Evolutionary conservation across 2,888 invertebrate genomes (phyloP).

Genomic region (Drosophila setosimentum): DNA sequence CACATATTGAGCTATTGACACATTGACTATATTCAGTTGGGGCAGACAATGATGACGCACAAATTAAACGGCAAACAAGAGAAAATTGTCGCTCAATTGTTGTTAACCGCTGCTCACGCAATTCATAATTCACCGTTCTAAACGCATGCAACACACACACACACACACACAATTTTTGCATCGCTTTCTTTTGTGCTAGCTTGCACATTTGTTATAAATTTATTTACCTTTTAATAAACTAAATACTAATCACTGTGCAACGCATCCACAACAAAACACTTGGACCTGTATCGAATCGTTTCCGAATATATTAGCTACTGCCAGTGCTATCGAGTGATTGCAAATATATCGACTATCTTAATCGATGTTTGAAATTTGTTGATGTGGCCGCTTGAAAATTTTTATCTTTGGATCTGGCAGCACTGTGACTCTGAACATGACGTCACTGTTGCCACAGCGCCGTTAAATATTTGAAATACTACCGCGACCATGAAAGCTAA

Average conservation of each 20-base stretch:
- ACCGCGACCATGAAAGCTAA: constrained; percentile 8
- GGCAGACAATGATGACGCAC: constrained; percentile 72
- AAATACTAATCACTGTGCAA: constrained; percentile 35
- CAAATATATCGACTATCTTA: background rate
- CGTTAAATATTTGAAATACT: constrained; percentile 28
- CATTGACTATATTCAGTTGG: constrained; percentile 9
- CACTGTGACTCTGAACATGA: background rate
- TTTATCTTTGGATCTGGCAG: constrained; percentile 14
- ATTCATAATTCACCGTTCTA: background rate
- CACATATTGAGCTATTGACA: constrained; percentile 38
- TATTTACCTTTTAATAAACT: constrained; percentile 59
- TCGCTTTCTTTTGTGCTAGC: background rate
- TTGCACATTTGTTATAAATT: constrained; percentile 14
- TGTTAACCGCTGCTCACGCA: constrained; percentile 11
- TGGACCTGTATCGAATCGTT: constrained; percentile 16
- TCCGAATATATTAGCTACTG: constrained; percentile 19
- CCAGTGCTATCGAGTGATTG: constrained; percentile 11
- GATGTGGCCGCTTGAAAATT: constrained; percentile 10
- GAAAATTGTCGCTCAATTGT: constrained; percentile 39
- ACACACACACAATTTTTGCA: background rate
- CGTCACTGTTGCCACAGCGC: constrained; percentile 4
- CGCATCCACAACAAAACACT: constrained; percentile 42
- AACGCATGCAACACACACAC: background rate
- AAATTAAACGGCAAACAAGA: constrained; percentile 53
- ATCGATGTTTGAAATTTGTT: background rate